These are phyloP conservation scores for Irena cyanogastra DNA, from an alignment of 2,113 vertebrate species.

Conservation along the genomic window DNA sequence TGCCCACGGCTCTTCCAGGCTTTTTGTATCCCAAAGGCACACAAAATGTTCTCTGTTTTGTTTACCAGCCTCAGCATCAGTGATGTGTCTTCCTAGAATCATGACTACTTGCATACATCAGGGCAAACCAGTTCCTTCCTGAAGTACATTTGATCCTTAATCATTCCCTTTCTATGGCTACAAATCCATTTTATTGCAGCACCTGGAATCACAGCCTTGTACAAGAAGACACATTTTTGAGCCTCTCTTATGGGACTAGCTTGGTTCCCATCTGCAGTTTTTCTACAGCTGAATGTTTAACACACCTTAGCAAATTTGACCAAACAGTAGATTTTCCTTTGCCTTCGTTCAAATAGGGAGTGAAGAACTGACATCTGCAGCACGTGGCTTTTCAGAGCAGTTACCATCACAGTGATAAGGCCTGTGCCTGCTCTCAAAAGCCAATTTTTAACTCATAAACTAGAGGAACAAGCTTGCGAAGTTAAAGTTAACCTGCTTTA, in stretches of 20 bases:
- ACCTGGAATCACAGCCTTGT: neutral
- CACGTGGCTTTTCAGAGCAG: neutral
- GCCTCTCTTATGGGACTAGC: neutral
- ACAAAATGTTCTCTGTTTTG: neutral
- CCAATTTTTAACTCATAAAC: neutral
- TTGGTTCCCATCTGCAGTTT: neutral
- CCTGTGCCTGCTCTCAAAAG: neutral
- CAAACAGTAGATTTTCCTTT: neutral
- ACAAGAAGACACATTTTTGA: neutral
- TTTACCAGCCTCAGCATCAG: neutral
- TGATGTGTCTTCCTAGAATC: neutral
- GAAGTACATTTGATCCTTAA: neutral
- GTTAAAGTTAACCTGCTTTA: neutral
- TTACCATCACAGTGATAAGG: neutral
- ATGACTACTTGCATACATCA: neutral
- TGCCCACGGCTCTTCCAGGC: neutral
- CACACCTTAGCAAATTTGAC: neutral
- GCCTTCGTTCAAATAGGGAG: neutral
- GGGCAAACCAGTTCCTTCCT: neutral
- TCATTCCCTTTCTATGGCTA: neutral
- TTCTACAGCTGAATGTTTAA: neutral
- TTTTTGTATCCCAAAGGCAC: neutral
- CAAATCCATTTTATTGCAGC: neutral
- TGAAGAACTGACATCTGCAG: neutral
- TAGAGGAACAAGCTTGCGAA: neutral